These are phyloP conservation scores for Sinotaia quadrata DNA, from an alignment of 2,888 invertebrate genomes.

Conservation along the genomic window DNA sequence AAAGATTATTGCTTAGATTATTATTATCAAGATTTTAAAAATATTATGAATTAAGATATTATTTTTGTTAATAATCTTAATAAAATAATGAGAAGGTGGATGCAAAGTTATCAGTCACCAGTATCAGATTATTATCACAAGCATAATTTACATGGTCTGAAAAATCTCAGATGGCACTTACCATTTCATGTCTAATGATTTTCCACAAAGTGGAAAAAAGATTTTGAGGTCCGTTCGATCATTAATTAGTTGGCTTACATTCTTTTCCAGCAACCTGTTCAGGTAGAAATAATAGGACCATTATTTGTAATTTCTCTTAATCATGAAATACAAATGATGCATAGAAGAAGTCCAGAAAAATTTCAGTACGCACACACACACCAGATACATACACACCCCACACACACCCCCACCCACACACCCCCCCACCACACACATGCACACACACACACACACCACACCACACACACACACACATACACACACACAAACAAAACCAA, in stretches of 20 bases:
- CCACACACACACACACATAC: no score
- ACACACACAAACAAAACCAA: no score
- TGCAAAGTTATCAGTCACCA: no score
- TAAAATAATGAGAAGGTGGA: no score
- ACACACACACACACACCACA: neutral
- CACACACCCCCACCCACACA: neutral
- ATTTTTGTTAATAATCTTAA: no score
- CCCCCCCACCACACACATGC: neutral
- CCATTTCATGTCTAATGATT: conserved; percentile 7
- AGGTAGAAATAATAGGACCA: no score
- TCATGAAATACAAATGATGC: neutral
- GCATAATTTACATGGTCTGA: no score
- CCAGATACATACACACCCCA: neutral
- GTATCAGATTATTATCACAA: no score
- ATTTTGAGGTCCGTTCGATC: neutral
- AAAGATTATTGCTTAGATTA: no score
- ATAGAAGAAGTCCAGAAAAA: neutral
- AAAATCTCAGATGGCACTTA: no score
- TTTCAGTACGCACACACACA: neutral
- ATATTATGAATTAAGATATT: no score
- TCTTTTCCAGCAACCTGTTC: neutral
- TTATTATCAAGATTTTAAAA: no score
- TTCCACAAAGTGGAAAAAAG: conserved; percentile 11
- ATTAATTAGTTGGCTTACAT: neutral
- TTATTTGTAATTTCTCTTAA: neutral